These are phyloP conservation scores for Escarpia spicata DNA, from an alignment of 2,888 invertebrate genomes.

Conservation along the genomic window DNA sequence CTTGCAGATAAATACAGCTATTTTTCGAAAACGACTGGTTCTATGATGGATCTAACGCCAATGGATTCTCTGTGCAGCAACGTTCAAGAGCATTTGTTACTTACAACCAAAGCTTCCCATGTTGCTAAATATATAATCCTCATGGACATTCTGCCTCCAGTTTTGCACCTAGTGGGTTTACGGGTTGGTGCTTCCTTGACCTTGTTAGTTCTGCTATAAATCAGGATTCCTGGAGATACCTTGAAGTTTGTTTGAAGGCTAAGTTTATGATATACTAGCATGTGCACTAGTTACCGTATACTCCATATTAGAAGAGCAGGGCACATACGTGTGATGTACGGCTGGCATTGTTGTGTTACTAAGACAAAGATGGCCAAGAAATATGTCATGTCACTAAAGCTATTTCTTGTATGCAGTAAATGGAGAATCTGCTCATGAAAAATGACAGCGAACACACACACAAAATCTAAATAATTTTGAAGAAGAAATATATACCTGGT, in stretches of 20 bases:
- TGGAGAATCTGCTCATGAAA: neutral
- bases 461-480: too few species aligned
- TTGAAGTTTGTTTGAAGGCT: neutral
- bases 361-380: neutral
- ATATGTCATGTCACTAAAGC: neutral
- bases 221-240: neutral
- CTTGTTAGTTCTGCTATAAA: neutral
- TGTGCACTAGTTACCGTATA: neutral
- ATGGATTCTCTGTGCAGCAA: neutral
- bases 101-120: neutral
- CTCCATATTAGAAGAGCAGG: neutral
- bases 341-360: neutral
- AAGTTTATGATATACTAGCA: neutral
- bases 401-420: neutral
- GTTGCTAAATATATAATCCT: neutral
- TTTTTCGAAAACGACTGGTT: neutral
- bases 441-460: neutral
- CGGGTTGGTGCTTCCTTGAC: neutral
- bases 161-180: neutral
- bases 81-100: neutral
- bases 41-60: neutral
- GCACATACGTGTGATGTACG: neutral
- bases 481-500: too few species aligned
- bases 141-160: neutral
- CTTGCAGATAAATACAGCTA: neutral